Conservation (phyloP, 2,113 vertebrate species). For the Lycaon pictus region DNA sequence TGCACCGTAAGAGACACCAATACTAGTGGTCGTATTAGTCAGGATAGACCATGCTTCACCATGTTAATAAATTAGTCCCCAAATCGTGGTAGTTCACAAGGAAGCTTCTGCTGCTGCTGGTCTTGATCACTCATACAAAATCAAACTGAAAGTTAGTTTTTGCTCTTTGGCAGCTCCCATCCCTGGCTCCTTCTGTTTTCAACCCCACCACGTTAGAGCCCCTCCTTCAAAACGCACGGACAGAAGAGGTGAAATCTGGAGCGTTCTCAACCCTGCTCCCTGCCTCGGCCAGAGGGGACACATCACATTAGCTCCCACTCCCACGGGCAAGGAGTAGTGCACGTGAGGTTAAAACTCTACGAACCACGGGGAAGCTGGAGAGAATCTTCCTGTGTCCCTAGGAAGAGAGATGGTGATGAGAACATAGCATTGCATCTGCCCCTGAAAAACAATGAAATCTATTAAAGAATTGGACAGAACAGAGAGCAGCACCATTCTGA, state of each 20-base stretch:
- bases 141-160: not conserved
- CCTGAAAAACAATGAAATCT: not conserved
- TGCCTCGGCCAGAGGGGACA: not conserved
- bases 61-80: not conserved
- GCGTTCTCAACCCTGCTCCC: fast-evolving
- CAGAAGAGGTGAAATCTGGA: not conserved
- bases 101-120: not conserved
- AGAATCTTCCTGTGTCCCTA: too few species aligned
- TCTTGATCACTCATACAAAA: not conserved
- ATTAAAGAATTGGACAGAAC: not conserved
- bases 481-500: not conserved
- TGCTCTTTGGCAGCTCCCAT: not conserved
- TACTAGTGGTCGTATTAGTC: not conserved
- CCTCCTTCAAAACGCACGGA: not conserved
- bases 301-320: fast-evolving
- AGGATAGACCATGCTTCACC: not conserved
- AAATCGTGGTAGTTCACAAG: not conserved
- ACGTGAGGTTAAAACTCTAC: not conserved
- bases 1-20: not conserved
- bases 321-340: not conserved
- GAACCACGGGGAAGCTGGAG: not conserved
- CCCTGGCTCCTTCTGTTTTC: not conserved
- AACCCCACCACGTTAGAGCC: not conserved
- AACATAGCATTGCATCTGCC: not conserved
- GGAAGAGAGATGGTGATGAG: not conserved